Evolutionary conservation across 1,140 invertebrate genomes (phyloP).

Genomic region (Heliothis virescens): DNA sequence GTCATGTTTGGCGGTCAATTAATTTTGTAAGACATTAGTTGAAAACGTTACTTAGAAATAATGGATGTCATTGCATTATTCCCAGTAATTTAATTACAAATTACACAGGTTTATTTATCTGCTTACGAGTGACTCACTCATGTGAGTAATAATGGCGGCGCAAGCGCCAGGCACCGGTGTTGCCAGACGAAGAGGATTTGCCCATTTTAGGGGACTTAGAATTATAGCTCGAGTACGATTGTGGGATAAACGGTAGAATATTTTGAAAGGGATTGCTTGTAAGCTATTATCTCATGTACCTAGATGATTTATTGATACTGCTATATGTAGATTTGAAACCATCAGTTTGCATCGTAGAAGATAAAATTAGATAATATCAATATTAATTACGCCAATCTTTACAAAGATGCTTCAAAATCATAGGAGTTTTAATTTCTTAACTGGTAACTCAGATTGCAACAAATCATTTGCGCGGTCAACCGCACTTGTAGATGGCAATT

Average conservation of each 20-base stretch:
- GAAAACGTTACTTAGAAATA: conserved; percentile 68
- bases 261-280: conserved; percentile 37
- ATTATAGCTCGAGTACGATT: conserved; percentile 2
- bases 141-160: conserved; percentile 65
- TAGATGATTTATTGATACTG: not conserved
- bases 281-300: not conserved
- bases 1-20: conserved; percentile 19
- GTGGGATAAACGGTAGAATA: conserved; percentile 10
- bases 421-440: conserved; percentile 18
- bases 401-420: not conserved
- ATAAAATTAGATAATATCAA: too few relatives aligned
- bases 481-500: conserved; percentile 81
- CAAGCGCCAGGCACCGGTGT: conserved; percentile 55
- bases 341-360: too few relatives aligned
- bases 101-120: conserved; percentile 57
- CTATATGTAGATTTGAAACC: too few relatives aligned
- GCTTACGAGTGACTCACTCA: conserved; percentile 75
- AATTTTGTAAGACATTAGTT: conserved; percentile 49
- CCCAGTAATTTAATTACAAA: conserved; percentile 78
- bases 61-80: conserved; percentile 67
- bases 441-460: conserved; percentile 53
- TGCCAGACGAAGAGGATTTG: conserved; percentile 37
- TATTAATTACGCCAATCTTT: too few relatives aligned
- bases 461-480: conserved; percentile 73
- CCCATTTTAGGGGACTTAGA: conserved; percentile 36